Base-by-base conservation (phyloP, 2,797 vertebrate genomes). In the Poecilia gillii region DNA sequence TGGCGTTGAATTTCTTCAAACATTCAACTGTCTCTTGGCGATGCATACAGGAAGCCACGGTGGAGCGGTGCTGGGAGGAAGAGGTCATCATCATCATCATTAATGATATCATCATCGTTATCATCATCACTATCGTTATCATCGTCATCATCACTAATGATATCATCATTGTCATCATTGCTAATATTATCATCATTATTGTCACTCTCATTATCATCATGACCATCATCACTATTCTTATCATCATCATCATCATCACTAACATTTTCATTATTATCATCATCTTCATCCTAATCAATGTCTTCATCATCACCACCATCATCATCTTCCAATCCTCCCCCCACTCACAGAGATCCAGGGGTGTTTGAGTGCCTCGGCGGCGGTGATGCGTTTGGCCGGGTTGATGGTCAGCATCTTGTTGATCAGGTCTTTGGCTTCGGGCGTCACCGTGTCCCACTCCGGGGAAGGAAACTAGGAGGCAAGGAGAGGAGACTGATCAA, bases 381-480 rank as follows among this genome's bases (percentile, higher is more conserved):
- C 98, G 0, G 97, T 98, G 95, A 99, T 99, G 66, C 98, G 96
- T 80, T 99, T 99, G 46, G 97, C 95, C 0, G 98, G 98, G 81
- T 99, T 99, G 90, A 99, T 99, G 84, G 98, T 99, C 92, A 99
- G 71, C 98, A 99, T 99, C 94, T 99, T 99, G 84, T 99, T 99
- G 83, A 99, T 99, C 55, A 99, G 97, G 77, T 99, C 98, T 95
- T 99, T 99, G 0, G 98, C 98, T 94, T 99, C 98, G 0, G 98
- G 98, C 18, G 98, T 99, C 76, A 99, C 98, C 0, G 98, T 99
- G 94, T 99, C 98, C 98, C 98, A 99, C 89, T 99, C 98, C 3
- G 98, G 98, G 20, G 98, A 99, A 0, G 98, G 98, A 91, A 99
- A 99, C 98, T 99, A 87, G 0, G 18, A 51, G 2, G 0, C 31